These are phyloP conservation scores for Melitaea cinxia DNA, from an alignment of 1,140 invertebrate species.

Conservation along the genomic window DNA sequence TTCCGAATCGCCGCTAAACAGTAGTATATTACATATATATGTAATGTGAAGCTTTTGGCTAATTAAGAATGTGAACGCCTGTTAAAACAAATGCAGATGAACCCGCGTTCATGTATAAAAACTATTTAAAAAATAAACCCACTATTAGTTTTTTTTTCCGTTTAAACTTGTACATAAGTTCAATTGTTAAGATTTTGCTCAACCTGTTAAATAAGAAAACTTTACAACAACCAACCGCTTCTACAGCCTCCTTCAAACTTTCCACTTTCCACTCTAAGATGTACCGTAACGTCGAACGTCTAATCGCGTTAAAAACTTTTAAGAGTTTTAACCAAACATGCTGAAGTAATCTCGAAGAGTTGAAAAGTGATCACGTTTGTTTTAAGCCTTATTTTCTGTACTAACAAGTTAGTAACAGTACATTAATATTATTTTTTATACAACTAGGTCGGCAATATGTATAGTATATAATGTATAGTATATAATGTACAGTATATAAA, in stretches of 20 bases:
- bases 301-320: slow-evolving; percentile 25
- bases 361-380: neutral
- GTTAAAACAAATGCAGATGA: too few relatives aligned
- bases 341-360: slow-evolving; percentile 3
- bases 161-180: neutral
- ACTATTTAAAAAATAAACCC: neutral
- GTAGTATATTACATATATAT: too few relatives aligned
- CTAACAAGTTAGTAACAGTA: too few relatives aligned
- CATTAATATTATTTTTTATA: too few relatives aligned
- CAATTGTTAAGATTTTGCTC: neutral
- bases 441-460: too few relatives aligned
- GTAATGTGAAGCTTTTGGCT: too few relatives aligned
- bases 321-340: slow-evolving; percentile 13
- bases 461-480: too few relatives aligned
- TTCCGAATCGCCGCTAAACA: too few relatives aligned
- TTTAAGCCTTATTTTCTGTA: too few relatives aligned
- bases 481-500: too few relatives aligned
- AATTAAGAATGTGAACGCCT: too few relatives aligned
- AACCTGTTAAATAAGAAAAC: slow-evolving; percentile 10
- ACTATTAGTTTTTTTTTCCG: neutral
- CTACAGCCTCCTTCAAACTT: slow-evolving; percentile 20
- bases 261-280: slow-evolving; percentile 9
- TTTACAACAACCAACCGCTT: slow-evolving; percentile 8
- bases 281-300: slow-evolving; percentile 1
- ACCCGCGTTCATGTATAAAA: too few relatives aligned